These are phyloP conservation scores for Odontophorus gujanensis DNA, from an alignment of 2,113 vertebrate species.

Conservation along the genomic window DNA sequence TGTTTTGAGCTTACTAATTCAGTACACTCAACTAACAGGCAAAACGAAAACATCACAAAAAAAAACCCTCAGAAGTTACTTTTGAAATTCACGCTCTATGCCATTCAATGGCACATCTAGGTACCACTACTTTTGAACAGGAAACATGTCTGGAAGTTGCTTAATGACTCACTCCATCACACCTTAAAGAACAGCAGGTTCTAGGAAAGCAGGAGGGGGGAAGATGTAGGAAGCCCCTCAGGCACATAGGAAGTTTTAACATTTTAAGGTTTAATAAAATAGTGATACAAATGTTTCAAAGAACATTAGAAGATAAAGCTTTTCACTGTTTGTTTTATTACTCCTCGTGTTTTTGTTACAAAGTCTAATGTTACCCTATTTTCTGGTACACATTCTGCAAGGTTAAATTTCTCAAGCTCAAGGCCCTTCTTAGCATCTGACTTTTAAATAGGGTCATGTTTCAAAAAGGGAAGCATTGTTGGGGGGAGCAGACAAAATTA, in stretches of 20 bases:
- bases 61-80: background rate
- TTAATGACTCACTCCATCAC: background rate
- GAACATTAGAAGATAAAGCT: background rate
- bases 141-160: background rate
- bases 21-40: background rate
- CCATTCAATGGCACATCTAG: conserved; percentile 1
- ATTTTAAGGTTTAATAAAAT: background rate
- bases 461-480: background rate
- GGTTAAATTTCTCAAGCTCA: background rate
- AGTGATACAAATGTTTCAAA: background rate
- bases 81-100: background rate
- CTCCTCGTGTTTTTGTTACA: background rate
- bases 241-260: background rate
- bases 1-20: background rate
- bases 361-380: background rate
- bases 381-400: background rate
- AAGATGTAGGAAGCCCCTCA: background rate
- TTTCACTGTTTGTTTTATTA: background rate
- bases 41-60: background rate
- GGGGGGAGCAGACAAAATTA: accelerated
- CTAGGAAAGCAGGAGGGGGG: background rate
- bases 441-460: background rate
- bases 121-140: background rate
- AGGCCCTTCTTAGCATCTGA: background rate
- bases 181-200: background rate